Evolutionary conservation across 2,888 invertebrate species (phyloP), one percentile per base, ranked within the genome.

Genomic region (Hemicrepidius hirtus): DNA sequence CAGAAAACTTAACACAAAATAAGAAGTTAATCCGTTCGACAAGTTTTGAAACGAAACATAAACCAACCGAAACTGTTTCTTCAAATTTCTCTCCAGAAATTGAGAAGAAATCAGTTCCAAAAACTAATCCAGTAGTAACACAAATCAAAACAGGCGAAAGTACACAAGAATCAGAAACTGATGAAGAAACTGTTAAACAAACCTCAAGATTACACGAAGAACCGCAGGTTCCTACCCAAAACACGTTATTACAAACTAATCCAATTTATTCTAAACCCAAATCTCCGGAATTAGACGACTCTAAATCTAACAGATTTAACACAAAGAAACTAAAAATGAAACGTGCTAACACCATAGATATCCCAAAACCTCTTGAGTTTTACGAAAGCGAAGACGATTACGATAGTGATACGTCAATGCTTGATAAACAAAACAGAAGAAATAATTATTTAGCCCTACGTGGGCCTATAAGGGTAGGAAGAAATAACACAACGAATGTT

Each of bases 261-360:
- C 85, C 84, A 0, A 80, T 84, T 64, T 85, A 85, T 67, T 71
- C 77, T 0, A 77, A 80, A 74, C 79, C 80, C 5, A 41, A 66
- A 16, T 72, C 75, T 24, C 67, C 50, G 59, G 59, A 49, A 46
- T 10, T 24, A 13, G 53, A 63, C 10, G 59, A 49, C 28, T 12
- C 10, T n/a, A 40, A 63, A 18, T 85, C 87, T 1, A 41, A 85
- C 76, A 83, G 89, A 71, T 92, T 90, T 78, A 87, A 88, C 60
- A 90, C 88, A 74, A 93, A 93, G 79, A 94, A 94, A 82, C 88
- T 92, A 21, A 91, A 93, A 80, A 94, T 96, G 92, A 96, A 95
- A 85, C 90, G 96, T 13, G 95, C 96, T 3, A 96, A 96, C 79
- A 96, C 96, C 0, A 95, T 96, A 75, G 95, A 96, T 82, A 95